Evolutionary conservation across 2,113 vertebrate genomes (phyloP).

Genomic region (Malaclemys terrapin): DNA sequence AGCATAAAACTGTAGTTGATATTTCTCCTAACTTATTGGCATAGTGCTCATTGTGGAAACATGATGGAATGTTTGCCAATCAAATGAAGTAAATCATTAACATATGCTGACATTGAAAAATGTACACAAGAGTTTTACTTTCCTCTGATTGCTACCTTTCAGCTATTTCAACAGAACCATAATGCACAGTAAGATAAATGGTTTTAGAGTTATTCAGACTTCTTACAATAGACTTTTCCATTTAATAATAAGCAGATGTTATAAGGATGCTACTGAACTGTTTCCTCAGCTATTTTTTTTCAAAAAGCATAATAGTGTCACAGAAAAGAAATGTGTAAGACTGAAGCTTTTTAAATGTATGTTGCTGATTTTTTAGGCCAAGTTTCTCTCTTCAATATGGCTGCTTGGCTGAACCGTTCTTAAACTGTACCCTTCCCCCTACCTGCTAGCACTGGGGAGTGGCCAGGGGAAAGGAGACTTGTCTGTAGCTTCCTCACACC

Average conservation of each 20-base stretch:
- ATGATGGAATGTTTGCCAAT: background rate
- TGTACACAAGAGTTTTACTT: background rate
- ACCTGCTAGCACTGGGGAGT: fast-evolving
- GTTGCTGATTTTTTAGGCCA: background rate
- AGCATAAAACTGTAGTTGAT: background rate
- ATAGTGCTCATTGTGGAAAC: background rate
- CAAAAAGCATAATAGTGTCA: background rate
- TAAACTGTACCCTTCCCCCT: fast-evolving
- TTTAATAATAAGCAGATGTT: background rate
- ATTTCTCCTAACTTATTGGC: background rate
- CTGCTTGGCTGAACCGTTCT: background rate
- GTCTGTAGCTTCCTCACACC: background rate
- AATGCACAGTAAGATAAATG: background rate
- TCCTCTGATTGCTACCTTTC: background rate
- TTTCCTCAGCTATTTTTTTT: background rate
- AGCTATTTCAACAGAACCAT: background rate
- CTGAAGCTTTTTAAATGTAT: background rate
- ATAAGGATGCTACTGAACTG: background rate
- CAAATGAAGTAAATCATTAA: constrained; percentile 61
- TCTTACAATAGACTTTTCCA: background rate
- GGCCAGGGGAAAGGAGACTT: background rate
- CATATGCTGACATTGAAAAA: background rate
- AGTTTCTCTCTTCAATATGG: background rate
- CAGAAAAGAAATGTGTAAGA: background rate
- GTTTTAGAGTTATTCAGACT: background rate